Evolutionary conservation across 1,140 invertebrate species (phyloP).

Genomic region (Lepidotrigona ventralis): DNA sequence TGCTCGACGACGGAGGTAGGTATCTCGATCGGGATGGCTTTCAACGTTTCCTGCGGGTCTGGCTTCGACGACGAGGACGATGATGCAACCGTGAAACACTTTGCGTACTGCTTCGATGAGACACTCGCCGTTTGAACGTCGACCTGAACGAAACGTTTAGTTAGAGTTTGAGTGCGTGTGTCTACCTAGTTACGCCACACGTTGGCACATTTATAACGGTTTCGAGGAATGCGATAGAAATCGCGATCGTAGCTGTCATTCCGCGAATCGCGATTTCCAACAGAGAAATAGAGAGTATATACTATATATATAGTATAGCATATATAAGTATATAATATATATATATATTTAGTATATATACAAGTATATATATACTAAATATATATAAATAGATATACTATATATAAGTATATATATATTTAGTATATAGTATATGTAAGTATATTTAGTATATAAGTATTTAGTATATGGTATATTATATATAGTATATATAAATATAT

Average conservation of each 20-base stretch:
- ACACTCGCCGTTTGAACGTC: background rate
- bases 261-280: background rate
- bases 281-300: too few species aligned
- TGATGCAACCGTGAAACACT: background rate
- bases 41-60: background rate
- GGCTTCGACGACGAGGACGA: background rate
- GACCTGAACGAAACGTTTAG: constrained; percentile 6
- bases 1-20: background rate
- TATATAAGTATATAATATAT: too few species aligned
- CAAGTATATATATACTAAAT: too few species aligned
- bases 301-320: too few species aligned
- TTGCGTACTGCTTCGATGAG: background rate
- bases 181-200: background rate
- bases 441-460: too few species aligned
- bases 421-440: too few species aligned
- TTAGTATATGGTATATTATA: too few species aligned
- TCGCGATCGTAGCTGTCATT: background rate
- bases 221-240: constrained; percentile 29
- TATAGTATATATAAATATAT: too few species aligned
- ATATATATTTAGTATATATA: too few species aligned
- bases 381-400: too few species aligned
- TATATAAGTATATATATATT: too few species aligned
- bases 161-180: background rate
- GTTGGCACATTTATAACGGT: constrained; percentile 17
- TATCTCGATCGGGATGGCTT: fast-evolving